Conservation (phyloP, 2,113 vertebrate genomes). For the western clawed frog (Xenopus tropicalis) region UCB_Xtro_10.0 CM004443.2:164722001-164722500, state of each 20-base stretch:
- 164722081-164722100: no score
- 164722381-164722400: conserved; percentile 58
- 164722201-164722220: conserved; percentile 63
- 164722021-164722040: no score
- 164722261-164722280: conserved; percentile 60
- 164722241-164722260: conserved; percentile 65
- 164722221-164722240: conserved; percentile 63
- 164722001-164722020: no score
- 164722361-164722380: conserved; percentile 68
- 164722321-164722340: conserved; percentile 59
- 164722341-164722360: conserved; percentile 75
- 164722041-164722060: no score
- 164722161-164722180: conserved; percentile 44
- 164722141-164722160: neutral
- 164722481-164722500: conserved; percentile 37
- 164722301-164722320: conserved; percentile 33
- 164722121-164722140: no score
- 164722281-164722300: conserved; percentile 50
- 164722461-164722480: conserved; percentile 58
- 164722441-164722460: conserved; percentile 64
- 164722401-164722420: conserved; percentile 54
- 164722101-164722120: no score
- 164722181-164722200: conserved; percentile 35
- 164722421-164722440: conserved; percentile 56
- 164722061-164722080: no score